These are phyloP conservation scores for Torymus auratus DNA, from an alignment of 2,888 invertebrate species.

Conservation along the genomic window DNA sequence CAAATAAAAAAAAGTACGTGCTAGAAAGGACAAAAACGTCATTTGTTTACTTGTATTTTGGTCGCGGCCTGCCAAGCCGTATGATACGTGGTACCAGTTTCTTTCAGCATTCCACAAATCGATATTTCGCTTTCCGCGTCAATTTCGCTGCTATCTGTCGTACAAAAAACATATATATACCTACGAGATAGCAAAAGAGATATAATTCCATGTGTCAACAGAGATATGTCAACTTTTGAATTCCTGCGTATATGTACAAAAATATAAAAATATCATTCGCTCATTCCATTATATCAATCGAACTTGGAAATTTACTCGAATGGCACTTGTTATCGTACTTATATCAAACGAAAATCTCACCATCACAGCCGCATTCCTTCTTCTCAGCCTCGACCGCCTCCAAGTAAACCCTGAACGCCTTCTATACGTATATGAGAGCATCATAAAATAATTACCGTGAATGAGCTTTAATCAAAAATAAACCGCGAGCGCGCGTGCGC, in stretches of 20 bases:
- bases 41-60: constrained; percentile 68
- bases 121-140: constrained; percentile 64
- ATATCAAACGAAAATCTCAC: constrained; percentile 8
- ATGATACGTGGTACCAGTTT: constrained; percentile 63
- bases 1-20: background rate
- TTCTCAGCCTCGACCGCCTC: constrained; percentile 64
- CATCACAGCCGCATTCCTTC: constrained; percentile 45
- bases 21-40: no score
- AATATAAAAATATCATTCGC: no score
- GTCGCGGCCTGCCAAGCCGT: constrained; percentile 66
- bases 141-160: constrained; percentile 27
- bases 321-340: no score
- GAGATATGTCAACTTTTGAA: background rate
- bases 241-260: no score
- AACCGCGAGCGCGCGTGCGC: background rate
- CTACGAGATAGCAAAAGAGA: background rate
- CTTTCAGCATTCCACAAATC: constrained; percentile 65
- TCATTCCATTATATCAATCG: no score
- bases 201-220: no score
- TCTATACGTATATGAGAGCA: constrained; percentile 58
- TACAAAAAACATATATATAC: background rate
- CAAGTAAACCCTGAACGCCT: constrained; percentile 68
- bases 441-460: background rate
- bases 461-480: constrained; percentile 24
- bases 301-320: no score